Percentiles rank a stretch among this genome's conserved stretches.
Evolutionary conservation across 2,888 invertebrate genomes (phyloP).

Genomic region (Teinopalpus imperialis): DNA sequence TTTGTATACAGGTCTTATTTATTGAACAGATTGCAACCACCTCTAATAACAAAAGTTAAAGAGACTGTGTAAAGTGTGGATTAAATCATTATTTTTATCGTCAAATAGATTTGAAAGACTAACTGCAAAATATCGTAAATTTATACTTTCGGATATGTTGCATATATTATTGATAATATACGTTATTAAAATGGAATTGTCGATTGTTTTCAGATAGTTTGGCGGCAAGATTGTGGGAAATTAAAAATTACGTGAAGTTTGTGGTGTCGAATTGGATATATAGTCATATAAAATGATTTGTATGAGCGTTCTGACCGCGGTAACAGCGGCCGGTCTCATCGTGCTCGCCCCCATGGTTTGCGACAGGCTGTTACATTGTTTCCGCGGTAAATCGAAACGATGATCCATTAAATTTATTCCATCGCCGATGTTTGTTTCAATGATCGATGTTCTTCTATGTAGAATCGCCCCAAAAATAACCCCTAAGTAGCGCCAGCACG

Average conservation of each 20-base stretch:
- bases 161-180: too few relatives aligned
- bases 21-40: too few relatives aligned
- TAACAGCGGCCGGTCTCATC: slow-evolving; percentile 33
- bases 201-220: slow-evolving; percentile 22
- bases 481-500: too few relatives aligned
- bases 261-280: neutral
- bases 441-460: neutral
- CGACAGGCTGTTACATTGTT: slow-evolving; percentile 37
- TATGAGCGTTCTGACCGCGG: slow-evolving; percentile 33
- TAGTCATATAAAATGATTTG: slow-evolving; percentile 35
- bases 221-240: slow-evolving; percentile 3
- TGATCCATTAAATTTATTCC: slow-evolving; percentile 22
- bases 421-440: slow-evolving; percentile 10
- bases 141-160: too few relatives aligned
- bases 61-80: too few relatives aligned
- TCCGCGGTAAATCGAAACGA: slow-evolving; percentile 31
- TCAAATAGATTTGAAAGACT: too few relatives aligned
- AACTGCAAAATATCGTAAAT: too few relatives aligned
- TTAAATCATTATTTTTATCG: too few relatives aligned
- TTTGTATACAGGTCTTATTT: too few relatives aligned
- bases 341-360: slow-evolving; percentile 37
- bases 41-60: too few relatives aligned
- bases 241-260: neutral
- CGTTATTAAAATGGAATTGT: slow-evolving; percentile 11
- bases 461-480: too few relatives aligned